Base-by-base conservation (phyloP, 2,113 vertebrate species). In the Aegithalos caudatus region DNA sequence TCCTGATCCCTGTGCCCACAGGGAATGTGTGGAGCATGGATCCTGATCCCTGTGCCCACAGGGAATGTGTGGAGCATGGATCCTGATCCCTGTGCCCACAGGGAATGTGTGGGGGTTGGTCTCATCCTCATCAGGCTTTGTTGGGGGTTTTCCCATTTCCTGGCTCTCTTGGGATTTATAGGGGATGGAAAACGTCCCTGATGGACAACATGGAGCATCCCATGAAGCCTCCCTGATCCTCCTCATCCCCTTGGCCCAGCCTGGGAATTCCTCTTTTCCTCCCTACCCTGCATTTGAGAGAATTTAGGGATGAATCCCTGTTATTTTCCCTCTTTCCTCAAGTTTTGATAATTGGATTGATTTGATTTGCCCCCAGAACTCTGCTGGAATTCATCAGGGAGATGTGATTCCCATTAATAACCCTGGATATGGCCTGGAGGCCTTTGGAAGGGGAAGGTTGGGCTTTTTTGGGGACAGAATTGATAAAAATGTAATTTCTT, bases 111-210 rank as follows among this genome's bases (percentile, higher is more conserved):
- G 20, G 69, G 23, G 6, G 6, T 45, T 14, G 27, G 3, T 45
- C n/a, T 51, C 28, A 5, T 11, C 11, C 1, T n/a, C 15, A 5
- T 2, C 24, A 8, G 24, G 53, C 18, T 23, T 40, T n/a, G 9
- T 0, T 35, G 37, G 56, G 66, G 29, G 37, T 3, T 81, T 44
- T 4, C 29, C 65, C 9, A 35, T 50, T 10, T n/a, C 45, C 45
- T 10, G 44, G 25, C 4, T 11, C 6, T 76, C 35, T 53, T 18
- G 62, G 44, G 33, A 14, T 51, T 27, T 35, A 2, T 2, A 28
- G 38, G 38, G 24, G n/a, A 24, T 47, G 64, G 38, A 11, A 23
- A 78, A 27, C 18, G 11, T 14, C 35, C 61, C 18, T 40, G 25
- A 7, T 5, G 21, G 20, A n/a, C 64, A 2, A 18, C 37, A 5